Conservation (phyloP, 2,888 invertebrate species). For the Heteromurus nitidus region DNA sequence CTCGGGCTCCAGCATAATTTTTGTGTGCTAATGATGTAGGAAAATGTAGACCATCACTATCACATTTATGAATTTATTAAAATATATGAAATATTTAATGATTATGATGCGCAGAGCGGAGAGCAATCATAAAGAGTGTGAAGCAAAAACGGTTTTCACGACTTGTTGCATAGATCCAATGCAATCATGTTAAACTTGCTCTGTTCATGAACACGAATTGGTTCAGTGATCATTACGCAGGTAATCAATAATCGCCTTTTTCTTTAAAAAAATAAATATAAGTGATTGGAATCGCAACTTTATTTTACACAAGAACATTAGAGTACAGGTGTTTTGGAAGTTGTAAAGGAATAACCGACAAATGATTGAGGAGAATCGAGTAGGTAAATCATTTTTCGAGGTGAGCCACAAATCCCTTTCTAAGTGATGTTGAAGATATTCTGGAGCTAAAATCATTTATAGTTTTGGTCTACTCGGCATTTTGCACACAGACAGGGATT, state of each 20-base stretch:
- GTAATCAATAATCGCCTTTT: not conserved
- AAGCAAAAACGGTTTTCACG: not conserved
- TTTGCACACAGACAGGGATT: no score
- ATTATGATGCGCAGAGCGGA: not conserved
- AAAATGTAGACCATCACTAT: not conserved
- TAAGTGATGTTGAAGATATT: no score
- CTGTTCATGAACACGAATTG: no score
- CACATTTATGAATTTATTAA: not conserved
- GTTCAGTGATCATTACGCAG: no score
- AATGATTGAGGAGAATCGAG: not conserved
- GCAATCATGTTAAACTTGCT: no score
- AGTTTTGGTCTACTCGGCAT: no score
- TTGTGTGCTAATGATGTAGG: no score
- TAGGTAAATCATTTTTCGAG: constrained; percentile 18
- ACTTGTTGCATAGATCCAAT: no score
- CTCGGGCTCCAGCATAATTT: constrained; percentile 5
- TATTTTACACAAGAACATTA: no score
- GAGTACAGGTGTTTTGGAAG: no score
- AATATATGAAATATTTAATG: not conserved
- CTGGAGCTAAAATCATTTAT: no score
- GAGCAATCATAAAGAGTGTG: not conserved
- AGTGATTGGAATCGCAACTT: not conserved
- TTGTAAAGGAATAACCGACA: not conserved
- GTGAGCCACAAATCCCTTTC: constrained; percentile 7
- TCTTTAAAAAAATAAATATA: not conserved